A percentile compares a stretch with the other conserved stretches of the same genome.
phyloP scores from a whole-genome alignment of 1,140 invertebrate species.

The Geopemphigus sp. region DNA sequence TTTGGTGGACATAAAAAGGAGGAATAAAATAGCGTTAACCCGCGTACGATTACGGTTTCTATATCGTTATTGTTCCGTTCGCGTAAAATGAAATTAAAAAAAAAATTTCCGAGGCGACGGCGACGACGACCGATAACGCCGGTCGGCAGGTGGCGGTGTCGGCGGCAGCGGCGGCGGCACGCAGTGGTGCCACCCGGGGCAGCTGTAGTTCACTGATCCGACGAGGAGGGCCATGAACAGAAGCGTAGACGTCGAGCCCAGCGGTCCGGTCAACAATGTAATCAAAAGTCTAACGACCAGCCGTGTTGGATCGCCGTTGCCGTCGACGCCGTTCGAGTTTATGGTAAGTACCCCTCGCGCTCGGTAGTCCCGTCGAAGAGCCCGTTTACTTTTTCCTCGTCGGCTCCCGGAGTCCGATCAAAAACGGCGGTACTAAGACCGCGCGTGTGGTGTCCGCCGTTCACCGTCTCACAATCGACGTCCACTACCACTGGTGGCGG shows the following conservation, averaged over 20 bases:
- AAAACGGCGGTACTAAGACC: neutral
- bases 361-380: no score
- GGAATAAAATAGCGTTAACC: no score
- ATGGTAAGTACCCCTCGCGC: neutral
- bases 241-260: conserved; percentile 29
- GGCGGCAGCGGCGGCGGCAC: conserved; percentile 12
- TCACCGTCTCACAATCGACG: no score
- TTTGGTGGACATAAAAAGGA: no score
- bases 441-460: neutral
- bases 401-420: neutral
- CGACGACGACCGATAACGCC: conserved; percentile 25
- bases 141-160: conserved; percentile 27
- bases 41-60: no score
- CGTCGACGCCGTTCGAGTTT: neutral
- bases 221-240: conserved; percentile 29
- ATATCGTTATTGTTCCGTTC: no score
- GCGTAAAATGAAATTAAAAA: no score
- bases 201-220: conserved; percentile 35
- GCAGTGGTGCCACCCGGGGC: conserved; percentile 42
- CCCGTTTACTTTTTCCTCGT: no score
- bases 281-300: conserved; percentile 21
- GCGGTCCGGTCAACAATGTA: conserved; percentile 38
- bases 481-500: no score
- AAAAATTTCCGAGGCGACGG: no score
- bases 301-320: conserved; percentile 17